A percentile compares a stretch with the other conserved stretches of the same genome.
These are phyloP conservation scores for Epizoanthus scotinus DNA, from an alignment of 92 coral and sea anemone species.

Conservation along the genomic window DNA sequence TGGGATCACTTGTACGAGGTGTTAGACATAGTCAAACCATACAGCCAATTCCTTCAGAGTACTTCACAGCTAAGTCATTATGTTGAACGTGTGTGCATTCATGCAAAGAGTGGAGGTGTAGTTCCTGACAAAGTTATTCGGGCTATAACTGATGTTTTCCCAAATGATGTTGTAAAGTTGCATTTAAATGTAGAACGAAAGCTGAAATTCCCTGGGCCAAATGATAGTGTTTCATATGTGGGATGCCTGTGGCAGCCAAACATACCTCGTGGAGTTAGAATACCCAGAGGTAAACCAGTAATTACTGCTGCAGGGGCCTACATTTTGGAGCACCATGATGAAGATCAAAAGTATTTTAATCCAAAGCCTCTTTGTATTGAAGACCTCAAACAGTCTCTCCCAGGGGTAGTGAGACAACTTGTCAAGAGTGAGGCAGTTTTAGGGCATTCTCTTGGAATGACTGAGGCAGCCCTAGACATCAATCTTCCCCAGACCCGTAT, in stretches of 20 bases:
- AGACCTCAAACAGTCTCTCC: conserved; percentile 80
- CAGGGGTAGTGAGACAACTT: conserved; percentile 89
- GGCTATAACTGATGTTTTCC: conserved; percentile 65
- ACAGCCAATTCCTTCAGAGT: conserved; percentile 63
- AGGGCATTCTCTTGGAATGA: conserved; percentile 87
- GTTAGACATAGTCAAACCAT: conserved; percentile 76
- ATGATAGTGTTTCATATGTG: conserved; percentile 46
- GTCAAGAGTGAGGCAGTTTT: conserved; percentile 85
- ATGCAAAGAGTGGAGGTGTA: conserved; percentile 52
- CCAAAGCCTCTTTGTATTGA: conserved; percentile 66
- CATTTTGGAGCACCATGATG: conserved; percentile 56
- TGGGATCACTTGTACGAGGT: conserved; percentile 91
- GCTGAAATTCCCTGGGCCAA: conserved; percentile 74
- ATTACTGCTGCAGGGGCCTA: conserved; percentile 51
- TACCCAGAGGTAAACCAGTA: conserved; percentile 74
- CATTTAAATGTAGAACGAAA: conserved; percentile 44
- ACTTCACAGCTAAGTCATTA: conserved; percentile 81
- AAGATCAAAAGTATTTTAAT: conserved; percentile 44
- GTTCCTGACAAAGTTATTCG: conserved; percentile 51
- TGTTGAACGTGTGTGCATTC: conserved; percentile 74
- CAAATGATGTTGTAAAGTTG: conserved; percentile 54
- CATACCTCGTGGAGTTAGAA: conserved; percentile 54
- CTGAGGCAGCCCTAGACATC: conserved; percentile 80
- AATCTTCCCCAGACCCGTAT: conserved; percentile 71
- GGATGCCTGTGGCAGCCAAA: conserved; percentile 43